Evolutionary conservation across 2,113 vertebrate species (phyloP).

Genomic region (Rhabdornis inornatus): DNA sequence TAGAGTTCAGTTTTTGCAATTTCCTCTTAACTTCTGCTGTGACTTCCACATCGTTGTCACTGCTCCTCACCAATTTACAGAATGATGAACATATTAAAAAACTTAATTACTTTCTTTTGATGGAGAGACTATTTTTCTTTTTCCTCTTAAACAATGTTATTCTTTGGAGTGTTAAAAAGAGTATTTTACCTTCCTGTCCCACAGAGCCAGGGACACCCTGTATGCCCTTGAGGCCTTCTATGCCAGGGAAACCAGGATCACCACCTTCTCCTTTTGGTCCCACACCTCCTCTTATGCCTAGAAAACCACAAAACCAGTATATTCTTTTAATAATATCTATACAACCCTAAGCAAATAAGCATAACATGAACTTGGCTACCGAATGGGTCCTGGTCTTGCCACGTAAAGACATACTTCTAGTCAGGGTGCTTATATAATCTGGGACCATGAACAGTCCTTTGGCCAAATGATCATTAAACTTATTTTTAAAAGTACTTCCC

Average conservation of each 20-base stretch:
- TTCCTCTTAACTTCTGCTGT: background rate
- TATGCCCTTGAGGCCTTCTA: conserved; percentile 77
- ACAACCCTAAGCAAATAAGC: background rate
- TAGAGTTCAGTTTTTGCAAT: background rate
- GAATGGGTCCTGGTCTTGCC: background rate
- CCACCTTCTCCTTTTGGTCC: conserved; percentile 76
- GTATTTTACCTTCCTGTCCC: conserved; percentile 77
- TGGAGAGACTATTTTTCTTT: background rate
- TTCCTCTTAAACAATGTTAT: background rate
- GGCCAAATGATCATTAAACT: background rate
- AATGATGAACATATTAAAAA: background rate
- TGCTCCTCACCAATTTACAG: background rate
- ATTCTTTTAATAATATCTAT: background rate
- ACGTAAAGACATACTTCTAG: background rate
- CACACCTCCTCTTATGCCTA: conserved; percentile 65
- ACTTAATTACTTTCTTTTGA: background rate
- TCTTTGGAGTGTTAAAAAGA: background rate
- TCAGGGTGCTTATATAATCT: background rate
- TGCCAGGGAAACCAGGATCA: conserved; percentile 81
- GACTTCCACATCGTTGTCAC: background rate
- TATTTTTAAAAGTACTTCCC: background rate
- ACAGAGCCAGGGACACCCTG: conserved; percentile 75
- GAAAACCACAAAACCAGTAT: background rate
- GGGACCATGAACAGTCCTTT: background rate
- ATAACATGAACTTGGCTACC: background rate